Base-by-base conservation (phyloP, 2,113 vertebrate species). In the Ciconia stormi region DNA sequence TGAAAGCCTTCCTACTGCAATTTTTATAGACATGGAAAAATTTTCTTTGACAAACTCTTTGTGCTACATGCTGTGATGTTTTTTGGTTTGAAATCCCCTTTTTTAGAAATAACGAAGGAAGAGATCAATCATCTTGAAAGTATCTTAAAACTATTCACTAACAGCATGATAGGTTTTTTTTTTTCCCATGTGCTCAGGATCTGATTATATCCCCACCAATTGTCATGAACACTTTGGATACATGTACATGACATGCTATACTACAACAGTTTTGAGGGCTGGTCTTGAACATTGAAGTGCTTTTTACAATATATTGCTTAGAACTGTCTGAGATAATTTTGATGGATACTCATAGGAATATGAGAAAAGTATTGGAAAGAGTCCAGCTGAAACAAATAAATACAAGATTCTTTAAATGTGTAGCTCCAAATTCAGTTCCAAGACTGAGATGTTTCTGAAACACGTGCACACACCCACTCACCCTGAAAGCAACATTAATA, bases 401-500 rank as follows among this genome's bases (percentile, higher is more conserved):
- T 85, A 58, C 2, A 73, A 56, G 65, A 49, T 65, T 82, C 53
- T 80, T 87, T 47, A 91, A 49, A 88, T 9, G 29, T 34, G 40
- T 58, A 66, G 46, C 62, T 90, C 66, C 71, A 73, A 69, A 81
- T 93, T 88, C 78, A 91, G 55, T 66, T 89, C 73, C 53, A 85
- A 85, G 91, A 82, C 70, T 50, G 73, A 96, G 74, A 80, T 73
- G 87, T 82, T 93, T 95, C 93, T 94, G 96, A 94, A 93, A 85
- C 72, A 83, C 71, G 73, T 95, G 94, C 49, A 0, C 42, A 47
- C 84, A 83, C 95, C 91, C 91, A 91, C 95, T 95, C 74, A 59
- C 78, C 65, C 91, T 89, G 73, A 88, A 85, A 93, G 69, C 20
- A 16, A 82, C 4, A 2, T 62, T 97, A 96, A 97, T 96, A 86